Base-by-base conservation (phyloP, 2,888 invertebrate genomes). In the Cephus pulcher region DNA sequence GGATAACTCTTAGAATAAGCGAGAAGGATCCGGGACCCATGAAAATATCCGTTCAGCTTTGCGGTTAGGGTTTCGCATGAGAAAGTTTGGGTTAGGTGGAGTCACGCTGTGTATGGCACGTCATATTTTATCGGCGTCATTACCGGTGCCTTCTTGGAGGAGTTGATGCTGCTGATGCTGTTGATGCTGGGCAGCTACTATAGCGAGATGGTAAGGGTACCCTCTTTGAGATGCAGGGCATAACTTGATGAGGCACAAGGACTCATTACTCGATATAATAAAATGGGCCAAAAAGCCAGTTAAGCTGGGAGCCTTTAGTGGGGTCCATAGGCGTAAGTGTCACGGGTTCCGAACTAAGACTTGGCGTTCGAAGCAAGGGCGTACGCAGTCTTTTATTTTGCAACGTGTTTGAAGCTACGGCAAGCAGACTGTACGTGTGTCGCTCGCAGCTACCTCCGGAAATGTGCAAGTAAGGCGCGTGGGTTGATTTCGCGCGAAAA, bases 221-320 rank as follows among this genome's bases (percentile, higher is more conserved):
- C 84, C 85, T 83, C 84, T 85, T 88, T 85, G 84, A 85, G 86
- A 87, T 83, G 83, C 84, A 81, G 81, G 83, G 82, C 82, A 82
- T 75, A 83, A 85, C 85, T 83, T 83, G 83, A 84, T 82, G 85
- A 87, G 84, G 83, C 80, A 81, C 78, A 82, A 84, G 81, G 83
- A 84, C 86, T 88, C 85, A 85, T 88, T 88, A 88, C 86, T 82
- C 83, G 86, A 88, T 88, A 87, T 88, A 87, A 87, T 88, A 88
- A 88, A 88, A 88, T 84, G 87, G 85, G 83, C 84, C 84, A 85
- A 88, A 88, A 88, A 86, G 85, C 86, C 85, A 86, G 88, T 87
- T 88, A 87, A 87, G 86, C 81, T 82, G 81, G 79, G 80, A 83
- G 82, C 76, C 79, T 80, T 82, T 81, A 83, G 84, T 86, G 82